Base-by-base conservation (phyloP, 2,888 invertebrate species). In the Myopa tessellatipennis region DNA sequence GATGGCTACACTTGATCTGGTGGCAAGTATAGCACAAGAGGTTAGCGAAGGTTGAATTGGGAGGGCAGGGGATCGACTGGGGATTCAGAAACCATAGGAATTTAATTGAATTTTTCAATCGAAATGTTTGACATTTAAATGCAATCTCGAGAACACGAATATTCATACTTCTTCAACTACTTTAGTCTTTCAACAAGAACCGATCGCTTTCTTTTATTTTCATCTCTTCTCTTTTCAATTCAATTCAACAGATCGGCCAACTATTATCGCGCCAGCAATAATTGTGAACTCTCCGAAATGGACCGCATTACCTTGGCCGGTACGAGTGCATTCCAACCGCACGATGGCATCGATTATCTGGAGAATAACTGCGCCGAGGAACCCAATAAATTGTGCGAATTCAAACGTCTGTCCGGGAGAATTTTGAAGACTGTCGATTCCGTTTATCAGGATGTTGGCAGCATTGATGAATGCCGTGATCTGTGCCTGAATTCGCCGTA, bases 341-440 rank as follows among this genome's bases (percentile, higher is more conserved):
- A 91, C 81, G 92, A 92, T 89, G 92, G 92, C 91, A 90, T 85
- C 86, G 96, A 96, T 88, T 96, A 96, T 90, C 92, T 96, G 90
- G 96, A 97, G 90, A 96, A 96, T 90, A 96, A 96, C 90, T 97
- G 96, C 89, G 95, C 96, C 73, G 96, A 96, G 85, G 96, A 97
- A 87, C 96, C 96, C 58, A 95, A 95, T 74, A 96, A 96, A 89
- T 91, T 97, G 82, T 97, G 97, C 90, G 96, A 97, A 90, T 97
- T 97, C 91, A 96, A 96, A 90, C 95, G 95, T 88, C 92, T 95
- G 89, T 92, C 92, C 79, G 96, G 96, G 14, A 93, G 95, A 85
- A 96, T 97, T 85, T 90, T 97, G 82, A 97, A 97, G 90, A 97
- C 97, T 3, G 97, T 97, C 74, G 97, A 97, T 89, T 96, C 96